Evolutionary conservation across 2,113 vertebrate genomes (phyloP).

Genomic region (Acrocephalus kingi): DNA sequence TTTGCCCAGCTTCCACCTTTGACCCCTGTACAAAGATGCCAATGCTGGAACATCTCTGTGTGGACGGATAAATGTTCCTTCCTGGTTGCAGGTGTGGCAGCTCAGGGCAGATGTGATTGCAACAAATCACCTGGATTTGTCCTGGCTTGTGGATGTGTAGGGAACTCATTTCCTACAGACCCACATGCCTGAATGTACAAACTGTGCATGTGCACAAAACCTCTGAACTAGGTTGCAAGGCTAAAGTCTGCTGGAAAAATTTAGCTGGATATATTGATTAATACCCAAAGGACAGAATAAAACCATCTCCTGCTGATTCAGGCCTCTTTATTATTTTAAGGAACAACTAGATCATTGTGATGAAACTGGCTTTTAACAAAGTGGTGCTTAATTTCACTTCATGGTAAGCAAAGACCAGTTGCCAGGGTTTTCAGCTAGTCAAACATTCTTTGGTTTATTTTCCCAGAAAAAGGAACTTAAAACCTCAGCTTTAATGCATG

Average conservation of each 20-base stretch:
- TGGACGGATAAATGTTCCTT: background rate
- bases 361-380: conserved; percentile 21
- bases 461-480: conserved; percentile 53
- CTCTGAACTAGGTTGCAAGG: background rate
- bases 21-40: background rate
- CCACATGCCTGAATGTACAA: background rate
- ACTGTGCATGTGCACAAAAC: background rate
- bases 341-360: background rate
- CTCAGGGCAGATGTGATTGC: background rate
- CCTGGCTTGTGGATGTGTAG: background rate
- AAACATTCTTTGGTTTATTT: conserved; percentile 69
- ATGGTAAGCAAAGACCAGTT: conserved; percentile 45
- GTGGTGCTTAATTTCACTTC: conserved; percentile 32
- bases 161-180: background rate
- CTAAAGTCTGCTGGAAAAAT: background rate
- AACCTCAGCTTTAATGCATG: conserved; percentile 45
- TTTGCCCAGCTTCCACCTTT: background rate
- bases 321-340: background rate
- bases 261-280: background rate
- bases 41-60: rapidly evolving
- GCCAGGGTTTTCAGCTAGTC: conserved; percentile 37
- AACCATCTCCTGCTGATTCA: background rate
- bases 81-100: background rate
- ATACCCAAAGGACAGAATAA: background rate
- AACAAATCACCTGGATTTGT: background rate